Evolutionary conservation across 2,797 vertebrate genomes (phyloP).

Genomic region (Schizopygopsis pylzovi): DNA sequence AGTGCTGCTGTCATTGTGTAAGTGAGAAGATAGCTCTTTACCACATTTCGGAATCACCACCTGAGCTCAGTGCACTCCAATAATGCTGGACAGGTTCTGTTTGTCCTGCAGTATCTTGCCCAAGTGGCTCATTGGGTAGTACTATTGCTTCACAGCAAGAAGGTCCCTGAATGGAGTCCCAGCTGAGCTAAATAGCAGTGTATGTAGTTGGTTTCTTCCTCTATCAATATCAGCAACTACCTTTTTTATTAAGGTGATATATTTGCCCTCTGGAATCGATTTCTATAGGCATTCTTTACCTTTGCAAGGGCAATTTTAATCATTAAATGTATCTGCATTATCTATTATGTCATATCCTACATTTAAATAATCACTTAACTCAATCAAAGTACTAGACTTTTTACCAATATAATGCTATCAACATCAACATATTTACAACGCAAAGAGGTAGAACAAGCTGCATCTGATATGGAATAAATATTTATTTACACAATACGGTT

Average conservation of each 20-base stretch:
- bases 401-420: background rate
- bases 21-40: conserved; percentile 6
- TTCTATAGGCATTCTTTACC: background rate
- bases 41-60: background rate
- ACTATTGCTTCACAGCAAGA: background rate
- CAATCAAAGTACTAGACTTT: background rate
- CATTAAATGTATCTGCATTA: background rate
- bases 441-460: background rate
- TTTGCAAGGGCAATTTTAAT: background rate
- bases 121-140: background rate
- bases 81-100: background rate
- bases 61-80: conserved; percentile 13
- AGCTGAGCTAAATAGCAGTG: background rate
- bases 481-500: background rate
- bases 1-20: background rate
- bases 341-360: background rate
- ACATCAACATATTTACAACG: background rate
- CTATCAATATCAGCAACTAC: background rate
- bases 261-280: background rate
- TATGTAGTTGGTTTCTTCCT: background rate
- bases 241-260: background rate
- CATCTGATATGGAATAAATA: background rate
- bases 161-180: background rate
- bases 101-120: background rate
- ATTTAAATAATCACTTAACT: background rate